These are phyloP conservation scores for Spilarctia lutea DNA, from an alignment of 2,888 invertebrate genomes.

Conservation along the genomic window DNA sequence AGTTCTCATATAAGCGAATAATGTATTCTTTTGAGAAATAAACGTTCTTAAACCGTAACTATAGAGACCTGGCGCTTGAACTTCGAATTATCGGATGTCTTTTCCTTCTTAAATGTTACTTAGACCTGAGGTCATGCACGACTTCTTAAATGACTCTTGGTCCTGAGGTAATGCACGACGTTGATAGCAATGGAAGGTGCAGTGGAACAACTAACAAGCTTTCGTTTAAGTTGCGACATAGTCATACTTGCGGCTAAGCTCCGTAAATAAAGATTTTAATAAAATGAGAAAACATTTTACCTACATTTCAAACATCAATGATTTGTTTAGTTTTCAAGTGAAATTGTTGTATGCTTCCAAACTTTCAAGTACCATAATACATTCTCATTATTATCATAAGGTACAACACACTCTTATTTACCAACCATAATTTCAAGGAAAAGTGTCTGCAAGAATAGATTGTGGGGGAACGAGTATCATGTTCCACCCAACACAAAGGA, in stretches of 20 bases:
- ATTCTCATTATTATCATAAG: background rate
- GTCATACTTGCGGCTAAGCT: no score
- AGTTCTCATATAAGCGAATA: no score
- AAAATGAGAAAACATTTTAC: background rate
- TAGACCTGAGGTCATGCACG: background rate
- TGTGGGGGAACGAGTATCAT: no score
- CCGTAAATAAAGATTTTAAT: no score
- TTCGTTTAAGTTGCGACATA: background rate
- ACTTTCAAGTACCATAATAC: background rate
- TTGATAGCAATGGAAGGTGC: background rate
- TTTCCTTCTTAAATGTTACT: background rate
- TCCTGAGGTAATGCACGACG: background rate
- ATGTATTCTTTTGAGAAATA: no score
- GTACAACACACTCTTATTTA: background rate
- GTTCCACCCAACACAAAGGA: no score
- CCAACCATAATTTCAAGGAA: background rate
- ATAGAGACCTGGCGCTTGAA: no score
- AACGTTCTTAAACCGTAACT: no score
- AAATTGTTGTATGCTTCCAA: background rate
- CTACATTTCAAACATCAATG: background rate
- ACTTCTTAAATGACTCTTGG: background rate
- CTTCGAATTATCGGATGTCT: background rate
- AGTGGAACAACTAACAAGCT: background rate
- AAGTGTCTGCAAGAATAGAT: no score
- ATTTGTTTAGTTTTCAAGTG: background rate